phyloP scores from a whole-genome alignment of 2,888 invertebrate genomes.

The Thera britannica region DNA sequence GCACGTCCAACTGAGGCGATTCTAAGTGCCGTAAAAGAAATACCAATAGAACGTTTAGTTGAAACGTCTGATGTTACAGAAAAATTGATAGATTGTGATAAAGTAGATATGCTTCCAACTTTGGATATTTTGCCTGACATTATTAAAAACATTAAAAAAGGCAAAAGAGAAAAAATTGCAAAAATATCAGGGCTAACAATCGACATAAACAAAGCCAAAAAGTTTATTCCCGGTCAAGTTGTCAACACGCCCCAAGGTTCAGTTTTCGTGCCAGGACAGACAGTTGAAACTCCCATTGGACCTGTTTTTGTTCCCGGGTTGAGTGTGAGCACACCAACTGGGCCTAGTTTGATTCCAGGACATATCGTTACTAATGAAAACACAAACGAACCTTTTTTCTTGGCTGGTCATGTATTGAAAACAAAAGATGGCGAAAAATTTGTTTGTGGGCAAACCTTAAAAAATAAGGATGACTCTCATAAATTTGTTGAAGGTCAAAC shows the following conservation, averaged over 20 bases:
- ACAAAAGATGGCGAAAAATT: constrained; percentile 85
- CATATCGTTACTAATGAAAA: constrained; percentile 86
- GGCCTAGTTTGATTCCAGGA: constrained; percentile 89
- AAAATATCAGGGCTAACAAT: constrained; percentile 87
- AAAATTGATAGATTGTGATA: constrained; percentile 82
- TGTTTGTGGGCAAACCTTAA: constrained; percentile 87
- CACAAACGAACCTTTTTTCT: constrained; percentile 86
- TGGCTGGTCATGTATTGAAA: constrained; percentile 88
- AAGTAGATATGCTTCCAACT: constrained; percentile 85
- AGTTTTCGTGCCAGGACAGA: constrained; percentile 90
- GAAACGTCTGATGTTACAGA: constrained; percentile 86
- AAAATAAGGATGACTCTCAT: constrained; percentile 80
- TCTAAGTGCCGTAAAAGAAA: constrained; percentile 77
- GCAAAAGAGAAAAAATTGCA: constrained; percentile 84
- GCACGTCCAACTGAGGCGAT: constrained; percentile 76
- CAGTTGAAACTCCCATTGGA: constrained; percentile 88
- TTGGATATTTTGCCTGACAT: constrained; percentile 87
- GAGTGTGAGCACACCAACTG: constrained; percentile 87
- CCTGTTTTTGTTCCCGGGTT: constrained; percentile 89
- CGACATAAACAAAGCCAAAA: constrained; percentile 87
- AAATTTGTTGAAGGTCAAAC: constrained; percentile 87
- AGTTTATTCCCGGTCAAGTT: constrained; percentile 89
- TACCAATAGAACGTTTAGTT: constrained; percentile 83
- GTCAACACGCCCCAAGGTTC: constrained; percentile 88
- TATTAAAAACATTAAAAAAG: constrained; percentile 85